phyloP scores from a whole-genome alignment of 2,113 vertebrate genomes.

The Labeo rohita region DNA sequence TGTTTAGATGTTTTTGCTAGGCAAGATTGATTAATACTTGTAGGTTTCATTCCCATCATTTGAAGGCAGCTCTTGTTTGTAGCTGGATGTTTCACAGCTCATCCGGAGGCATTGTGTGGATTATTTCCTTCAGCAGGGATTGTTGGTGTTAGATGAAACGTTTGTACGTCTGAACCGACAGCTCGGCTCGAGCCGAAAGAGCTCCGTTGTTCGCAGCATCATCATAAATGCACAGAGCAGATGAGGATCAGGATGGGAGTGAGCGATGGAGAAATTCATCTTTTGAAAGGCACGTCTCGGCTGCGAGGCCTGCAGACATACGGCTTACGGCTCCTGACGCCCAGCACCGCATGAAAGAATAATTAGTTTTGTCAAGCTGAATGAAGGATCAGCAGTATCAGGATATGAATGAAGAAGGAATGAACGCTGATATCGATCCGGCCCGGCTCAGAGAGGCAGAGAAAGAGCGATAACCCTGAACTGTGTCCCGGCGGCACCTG shows the following conservation, averaged over 20 bases:
- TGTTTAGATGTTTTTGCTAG: neutral
- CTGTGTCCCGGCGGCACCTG: neutral
- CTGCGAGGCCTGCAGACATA: neutral
- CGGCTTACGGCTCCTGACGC: neutral
- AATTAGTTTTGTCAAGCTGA: conserved; percentile 58
- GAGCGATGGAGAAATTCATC: conserved; percentile 68
- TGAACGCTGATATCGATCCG: conserved; percentile 48
- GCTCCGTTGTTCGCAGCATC: neutral
- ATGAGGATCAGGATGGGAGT: neutral
- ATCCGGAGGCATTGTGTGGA: neutral
- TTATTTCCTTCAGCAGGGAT: conserved; percentile 43
- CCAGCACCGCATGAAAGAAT: conserved; percentile 48
- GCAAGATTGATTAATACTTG: neutral
- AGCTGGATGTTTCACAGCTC: neutral
- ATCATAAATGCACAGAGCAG: conserved; percentile 34
- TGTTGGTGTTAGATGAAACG: conserved; percentile 6
- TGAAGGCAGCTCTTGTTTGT: neutral
- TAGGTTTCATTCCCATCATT: neutral
- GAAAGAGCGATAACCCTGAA: conserved; percentile 62
- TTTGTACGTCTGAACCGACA: neutral
- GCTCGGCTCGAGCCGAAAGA: neutral
- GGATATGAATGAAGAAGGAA: conserved; percentile 40
- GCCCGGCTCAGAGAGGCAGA: conserved; percentile 11
- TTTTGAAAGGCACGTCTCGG: conserved; percentile 56
- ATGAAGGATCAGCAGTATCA: conserved; percentile 53